Evolutionary conservation across 2,888 invertebrate species (phyloP).

Genomic region (Cheilosia vulpina): DNA sequence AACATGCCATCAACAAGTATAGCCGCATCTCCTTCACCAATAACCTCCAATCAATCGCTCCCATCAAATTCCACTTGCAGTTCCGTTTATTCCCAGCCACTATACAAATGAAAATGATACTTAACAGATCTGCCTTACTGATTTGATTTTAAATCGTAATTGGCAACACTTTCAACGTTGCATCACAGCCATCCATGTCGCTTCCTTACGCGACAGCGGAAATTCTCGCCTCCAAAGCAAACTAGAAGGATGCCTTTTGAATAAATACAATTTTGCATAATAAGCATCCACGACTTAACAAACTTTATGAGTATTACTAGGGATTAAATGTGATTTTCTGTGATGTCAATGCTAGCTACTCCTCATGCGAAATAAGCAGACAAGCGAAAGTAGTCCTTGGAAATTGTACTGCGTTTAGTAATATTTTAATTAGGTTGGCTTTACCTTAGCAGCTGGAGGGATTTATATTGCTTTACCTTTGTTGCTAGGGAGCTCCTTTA

Average conservation of each 20-base stretch:
- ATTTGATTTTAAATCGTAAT: conserved; percentile 1
- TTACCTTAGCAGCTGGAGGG: background rate
- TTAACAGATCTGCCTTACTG: background rate
- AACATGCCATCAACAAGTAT: background rate
- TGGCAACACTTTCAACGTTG: background rate
- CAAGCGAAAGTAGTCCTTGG: background rate
- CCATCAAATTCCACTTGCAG: background rate
- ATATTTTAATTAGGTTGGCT: conserved; percentile 35
- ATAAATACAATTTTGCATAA: conserved; percentile 34
- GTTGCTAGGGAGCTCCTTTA: conserved; percentile 3
- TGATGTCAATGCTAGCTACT: background rate
- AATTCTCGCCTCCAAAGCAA: conserved; percentile 5
- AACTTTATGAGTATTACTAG: conserved; percentile 7
- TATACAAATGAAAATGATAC: background rate
- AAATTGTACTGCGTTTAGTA: conserved; percentile 4
- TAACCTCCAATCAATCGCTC: background rate
- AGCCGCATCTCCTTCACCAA: background rate
- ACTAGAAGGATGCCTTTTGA: conserved; percentile 6
- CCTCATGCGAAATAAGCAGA: conserved; percentile 1
- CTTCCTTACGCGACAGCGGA: background rate
- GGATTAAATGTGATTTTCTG: conserved; percentile 26
- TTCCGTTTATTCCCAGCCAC: background rate
- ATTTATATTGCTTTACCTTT: background rate
- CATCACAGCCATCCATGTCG: background rate
- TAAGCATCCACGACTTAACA: conserved; percentile 21